Conservation (phyloP, 23 tunicate species). For the Aplidium turbinatum region DNA sequence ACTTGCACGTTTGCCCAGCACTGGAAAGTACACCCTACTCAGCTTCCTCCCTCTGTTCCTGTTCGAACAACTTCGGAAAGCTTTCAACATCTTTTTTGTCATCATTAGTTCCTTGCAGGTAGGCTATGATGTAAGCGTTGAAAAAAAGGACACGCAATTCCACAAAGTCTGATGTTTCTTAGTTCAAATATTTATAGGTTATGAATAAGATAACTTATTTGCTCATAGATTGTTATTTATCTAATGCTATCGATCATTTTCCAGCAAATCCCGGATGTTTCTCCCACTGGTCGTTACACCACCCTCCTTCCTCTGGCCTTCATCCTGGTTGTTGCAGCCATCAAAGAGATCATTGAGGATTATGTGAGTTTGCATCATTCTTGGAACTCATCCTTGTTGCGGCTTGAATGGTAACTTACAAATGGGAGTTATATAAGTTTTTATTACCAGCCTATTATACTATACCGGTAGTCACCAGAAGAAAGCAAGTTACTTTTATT, state of each 20-base stretch:
- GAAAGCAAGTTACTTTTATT: too few relatives aligned
- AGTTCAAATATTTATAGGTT: too few relatives aligned
- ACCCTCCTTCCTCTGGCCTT: constrained; percentile 86
- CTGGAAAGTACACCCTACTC: constrained; percentile 89
- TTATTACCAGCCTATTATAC: too few relatives aligned
- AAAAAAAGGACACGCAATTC: neutral
- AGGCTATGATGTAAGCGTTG: neutral
- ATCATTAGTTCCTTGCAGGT: constrained; percentile 81
- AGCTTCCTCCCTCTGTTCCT: constrained; percentile 85
- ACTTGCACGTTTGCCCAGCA: too few relatives aligned
- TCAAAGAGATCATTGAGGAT: constrained; percentile 95
- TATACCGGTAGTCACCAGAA: too few relatives aligned
- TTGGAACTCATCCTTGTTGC: too few relatives aligned
- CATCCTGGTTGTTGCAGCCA: constrained; percentile 84
- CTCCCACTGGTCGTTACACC: constrained; percentile 89
- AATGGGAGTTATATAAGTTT: too few relatives aligned
- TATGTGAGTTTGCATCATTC: constrained; percentile 59
- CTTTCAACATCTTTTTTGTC: constrained; percentile 90
- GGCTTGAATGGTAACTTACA: too few relatives aligned
- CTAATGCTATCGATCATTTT: neutral
- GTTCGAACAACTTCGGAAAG: constrained; percentile 87
- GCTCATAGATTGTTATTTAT: too few relatives aligned
- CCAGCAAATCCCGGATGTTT: constrained; percentile 98
- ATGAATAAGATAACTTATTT: too few relatives aligned
- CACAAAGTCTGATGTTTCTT: neutral